phyloP scores from a whole-genome alignment of 2,113 vertebrate species.

The Myotis brandtii region DNA sequence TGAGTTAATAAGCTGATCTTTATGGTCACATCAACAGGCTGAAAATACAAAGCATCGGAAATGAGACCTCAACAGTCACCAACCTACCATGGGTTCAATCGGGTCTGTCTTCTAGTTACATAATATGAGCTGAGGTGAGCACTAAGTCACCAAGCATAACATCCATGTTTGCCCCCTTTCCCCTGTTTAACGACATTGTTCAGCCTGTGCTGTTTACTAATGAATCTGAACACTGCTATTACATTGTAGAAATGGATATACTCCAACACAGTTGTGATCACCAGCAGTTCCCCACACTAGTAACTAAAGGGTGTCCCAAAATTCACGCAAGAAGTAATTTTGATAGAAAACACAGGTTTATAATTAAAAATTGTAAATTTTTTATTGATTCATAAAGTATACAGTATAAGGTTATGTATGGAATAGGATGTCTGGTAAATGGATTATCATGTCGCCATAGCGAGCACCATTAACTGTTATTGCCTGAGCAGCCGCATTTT shows the following conservation, averaged over 20 bases:
- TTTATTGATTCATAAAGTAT: too few relatives aligned
- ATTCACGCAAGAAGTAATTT: too few relatives aligned
- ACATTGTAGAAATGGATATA: not conserved
- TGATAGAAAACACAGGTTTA: too few relatives aligned
- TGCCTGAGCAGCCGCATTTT: too few relatives aligned
- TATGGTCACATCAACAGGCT: not conserved
- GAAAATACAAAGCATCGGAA: not conserved
- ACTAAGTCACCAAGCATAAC: not conserved
- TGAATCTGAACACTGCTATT: not conserved
- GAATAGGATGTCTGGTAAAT: too few relatives aligned
- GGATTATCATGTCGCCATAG: too few relatives aligned
- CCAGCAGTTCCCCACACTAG: not conserved
- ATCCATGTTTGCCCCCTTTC: not conserved
- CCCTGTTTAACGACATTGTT: not conserved
- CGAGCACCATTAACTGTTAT: too few relatives aligned
- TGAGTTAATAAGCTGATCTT: not conserved
- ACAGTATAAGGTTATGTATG: too few relatives aligned
- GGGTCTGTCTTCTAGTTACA: not conserved
- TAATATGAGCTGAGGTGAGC: not conserved
- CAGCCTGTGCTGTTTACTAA: not conserved
- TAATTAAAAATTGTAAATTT: too few relatives aligned
- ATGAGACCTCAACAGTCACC: not conserved
- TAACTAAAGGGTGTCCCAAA: not conserved
- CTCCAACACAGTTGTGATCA: not conserved
- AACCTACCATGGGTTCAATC: fast-evolving